These are phyloP conservation scores for Thymallus thymallus DNA, from an alignment of 2,113 vertebrate species.

Conservation along the genomic window DNA sequence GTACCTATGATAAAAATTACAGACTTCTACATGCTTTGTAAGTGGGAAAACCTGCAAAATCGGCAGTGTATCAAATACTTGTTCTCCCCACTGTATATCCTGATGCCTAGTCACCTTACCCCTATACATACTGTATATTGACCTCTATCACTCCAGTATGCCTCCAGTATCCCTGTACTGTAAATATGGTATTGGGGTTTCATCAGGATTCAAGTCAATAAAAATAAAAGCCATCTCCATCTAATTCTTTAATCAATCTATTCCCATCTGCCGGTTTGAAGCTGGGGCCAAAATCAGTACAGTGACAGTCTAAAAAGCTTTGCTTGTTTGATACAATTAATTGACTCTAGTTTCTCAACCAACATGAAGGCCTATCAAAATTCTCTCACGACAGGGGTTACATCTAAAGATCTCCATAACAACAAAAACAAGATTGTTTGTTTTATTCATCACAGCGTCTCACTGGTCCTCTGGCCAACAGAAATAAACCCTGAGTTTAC, in stretches of 20 bases:
- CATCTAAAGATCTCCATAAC: not conserved
- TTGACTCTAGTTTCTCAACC: no score
- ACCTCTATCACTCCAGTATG: no score
- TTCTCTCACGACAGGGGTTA: conserved; percentile 16
- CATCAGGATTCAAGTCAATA: not conserved
- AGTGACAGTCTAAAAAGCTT: not conserved
- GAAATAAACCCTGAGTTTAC: not conserved
- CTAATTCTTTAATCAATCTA: conserved; percentile 6
- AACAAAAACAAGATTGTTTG: not conserved
- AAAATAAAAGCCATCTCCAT: conserved; percentile 3
- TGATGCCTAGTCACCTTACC: no score
- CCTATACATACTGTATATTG: no score
- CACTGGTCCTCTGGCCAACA: conserved; percentile 4
- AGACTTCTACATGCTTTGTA: no score
- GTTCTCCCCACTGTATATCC: no score
- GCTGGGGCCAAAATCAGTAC: conserved; percentile 5
- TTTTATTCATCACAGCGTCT: not conserved
- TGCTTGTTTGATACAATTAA: no score
- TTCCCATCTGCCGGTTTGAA: not conserved
- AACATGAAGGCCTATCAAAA: conserved; percentile 2
- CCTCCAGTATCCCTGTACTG: no score
- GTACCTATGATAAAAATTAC: no score
- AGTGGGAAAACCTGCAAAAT: no score
- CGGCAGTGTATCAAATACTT: no score
- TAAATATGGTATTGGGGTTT: not conserved